Conservation (phyloP, 2,113 vertebrate species). For the Gymnobelideus leadbeateri region DNA sequence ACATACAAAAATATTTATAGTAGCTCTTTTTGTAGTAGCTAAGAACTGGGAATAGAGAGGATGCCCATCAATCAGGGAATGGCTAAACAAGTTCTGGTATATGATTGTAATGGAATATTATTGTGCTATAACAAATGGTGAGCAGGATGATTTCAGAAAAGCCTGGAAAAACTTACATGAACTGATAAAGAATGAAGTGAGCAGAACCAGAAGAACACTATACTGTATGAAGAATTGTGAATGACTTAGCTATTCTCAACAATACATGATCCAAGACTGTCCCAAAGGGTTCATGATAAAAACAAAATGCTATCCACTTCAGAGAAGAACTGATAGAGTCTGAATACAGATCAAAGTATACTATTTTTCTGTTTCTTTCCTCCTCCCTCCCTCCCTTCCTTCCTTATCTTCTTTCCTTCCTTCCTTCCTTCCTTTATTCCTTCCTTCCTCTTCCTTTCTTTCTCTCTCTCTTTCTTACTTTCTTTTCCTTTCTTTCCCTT, state of each 20-base stretch:
- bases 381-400: no score
- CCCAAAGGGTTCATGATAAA: background rate
- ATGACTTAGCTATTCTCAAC: background rate
- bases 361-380: no score
- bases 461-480: no score
- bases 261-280: background rate
- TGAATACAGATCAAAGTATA: background rate
- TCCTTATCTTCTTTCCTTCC: no score
- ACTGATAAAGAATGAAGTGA: background rate
- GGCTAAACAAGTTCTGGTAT: background rate
- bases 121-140: background rate
- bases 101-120: background rate
- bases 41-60: background rate
- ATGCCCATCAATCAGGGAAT: background rate
- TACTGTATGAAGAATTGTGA: background rate
- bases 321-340: background rate
- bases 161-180: background rate
- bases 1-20: background rate
- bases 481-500: no score
- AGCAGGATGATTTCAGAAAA: background rate
- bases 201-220: background rate
- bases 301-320: background rate
- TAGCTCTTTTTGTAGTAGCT: background rate
- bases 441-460: no score
- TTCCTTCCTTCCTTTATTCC: no score